A percentile compares a stretch with the other conserved stretches of the same genome.
phyloP scores from a whole-genome alignment of 2,888 invertebrate species.

The Epinotia nisella region DNA sequence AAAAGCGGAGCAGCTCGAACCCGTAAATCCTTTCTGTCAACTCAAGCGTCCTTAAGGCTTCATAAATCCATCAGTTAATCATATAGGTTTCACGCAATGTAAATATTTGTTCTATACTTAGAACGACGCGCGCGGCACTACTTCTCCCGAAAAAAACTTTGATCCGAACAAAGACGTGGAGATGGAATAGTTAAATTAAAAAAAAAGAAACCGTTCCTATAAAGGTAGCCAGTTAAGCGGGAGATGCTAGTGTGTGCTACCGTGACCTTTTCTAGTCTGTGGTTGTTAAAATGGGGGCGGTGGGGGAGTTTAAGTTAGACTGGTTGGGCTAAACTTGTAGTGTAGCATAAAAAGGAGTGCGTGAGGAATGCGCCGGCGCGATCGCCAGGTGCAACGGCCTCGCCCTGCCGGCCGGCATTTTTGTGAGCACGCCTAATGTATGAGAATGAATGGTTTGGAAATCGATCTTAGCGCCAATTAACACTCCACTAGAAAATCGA shows the following conservation, averaged over 20 bases:
- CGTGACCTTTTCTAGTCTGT: slow-evolving; percentile 60
- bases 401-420: slow-evolving; percentile 74
- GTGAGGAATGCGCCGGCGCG: slow-evolving; percentile 80
- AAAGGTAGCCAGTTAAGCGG: slow-evolving; percentile 55
- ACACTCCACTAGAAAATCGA: slow-evolving; percentile 48
- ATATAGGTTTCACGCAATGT: slow-evolving; percentile 60
- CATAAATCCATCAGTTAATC: slow-evolving; percentile 67
- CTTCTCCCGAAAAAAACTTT: slow-evolving; percentile 55
- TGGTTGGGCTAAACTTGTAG: slow-evolving; percentile 72
- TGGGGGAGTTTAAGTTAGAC: slow-evolving; percentile 60
- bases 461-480: slow-evolving; percentile 55
- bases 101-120: slow-evolving; percentile 69
- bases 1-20: slow-evolving; percentile 64
- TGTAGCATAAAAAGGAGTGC: slow-evolving; percentile 82
- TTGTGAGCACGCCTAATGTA: slow-evolving; percentile 74
- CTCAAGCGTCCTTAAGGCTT: slow-evolving; percentile 59
- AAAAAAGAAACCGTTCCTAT: slow-evolving; percentile 67
- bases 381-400: slow-evolving; percentile 82
- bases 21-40: slow-evolving; percentile 65
- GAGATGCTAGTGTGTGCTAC: slow-evolving; percentile 56
- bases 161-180: slow-evolving; percentile 68
- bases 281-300: slow-evolving; percentile 55
- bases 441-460: slow-evolving; percentile 67
- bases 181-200: slow-evolving; percentile 70
- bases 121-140: slow-evolving; percentile 50